Evolutionary conservation across 2,797 vertebrate species (phyloP).

Genomic region (Enteromius thamalakanensis): DNA sequence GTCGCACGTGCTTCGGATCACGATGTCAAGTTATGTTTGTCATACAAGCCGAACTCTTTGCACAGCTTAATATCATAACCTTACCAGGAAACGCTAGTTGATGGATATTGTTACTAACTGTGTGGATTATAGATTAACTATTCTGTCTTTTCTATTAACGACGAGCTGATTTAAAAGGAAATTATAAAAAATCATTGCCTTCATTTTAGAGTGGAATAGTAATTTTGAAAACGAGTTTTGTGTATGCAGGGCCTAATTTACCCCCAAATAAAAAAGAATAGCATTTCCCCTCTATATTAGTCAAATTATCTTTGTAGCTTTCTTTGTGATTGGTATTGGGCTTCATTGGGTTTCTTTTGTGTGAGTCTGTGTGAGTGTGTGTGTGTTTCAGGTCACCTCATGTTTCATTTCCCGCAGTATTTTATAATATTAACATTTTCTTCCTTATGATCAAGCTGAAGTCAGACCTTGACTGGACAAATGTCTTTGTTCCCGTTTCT

Average conservation of each 20-base stretch:
- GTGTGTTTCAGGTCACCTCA: neutral
- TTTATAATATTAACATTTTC: constrained; percentile 12
- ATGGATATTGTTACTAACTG: constrained; percentile 24
- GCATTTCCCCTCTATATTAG: neutral
- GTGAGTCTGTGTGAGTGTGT: neutral
- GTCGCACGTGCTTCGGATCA: constrained; percentile 1
- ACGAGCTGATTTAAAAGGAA: neutral
- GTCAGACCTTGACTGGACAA: constrained; percentile 27
- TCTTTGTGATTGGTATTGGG: neutral
- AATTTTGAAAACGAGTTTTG: neutral
- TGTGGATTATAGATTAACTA: constrained; percentile 19
- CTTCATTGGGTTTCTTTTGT: constrained; percentile 7
- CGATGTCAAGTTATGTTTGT: constrained; percentile 1
- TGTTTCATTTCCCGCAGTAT: constrained; percentile 33
- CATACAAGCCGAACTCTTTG: constrained; percentile 14
- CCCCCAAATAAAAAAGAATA: neutral
- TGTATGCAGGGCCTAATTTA: neutral
- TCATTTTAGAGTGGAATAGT: constrained; percentile 14
- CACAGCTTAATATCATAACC: constrained; percentile 17
- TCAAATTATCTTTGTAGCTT: constrained; percentile 13
- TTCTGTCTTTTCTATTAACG: constrained; percentile 26
- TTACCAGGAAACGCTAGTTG: neutral
- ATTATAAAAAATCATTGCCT: neutral
- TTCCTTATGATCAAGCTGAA: neutral
- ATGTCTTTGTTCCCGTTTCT: neutral